Percentiles rank a stretch among this genome's conserved stretches.
Conservation (phyloP, 2,888 invertebrate genomes). For the Lordiphosa andalusiaca region DNA sequence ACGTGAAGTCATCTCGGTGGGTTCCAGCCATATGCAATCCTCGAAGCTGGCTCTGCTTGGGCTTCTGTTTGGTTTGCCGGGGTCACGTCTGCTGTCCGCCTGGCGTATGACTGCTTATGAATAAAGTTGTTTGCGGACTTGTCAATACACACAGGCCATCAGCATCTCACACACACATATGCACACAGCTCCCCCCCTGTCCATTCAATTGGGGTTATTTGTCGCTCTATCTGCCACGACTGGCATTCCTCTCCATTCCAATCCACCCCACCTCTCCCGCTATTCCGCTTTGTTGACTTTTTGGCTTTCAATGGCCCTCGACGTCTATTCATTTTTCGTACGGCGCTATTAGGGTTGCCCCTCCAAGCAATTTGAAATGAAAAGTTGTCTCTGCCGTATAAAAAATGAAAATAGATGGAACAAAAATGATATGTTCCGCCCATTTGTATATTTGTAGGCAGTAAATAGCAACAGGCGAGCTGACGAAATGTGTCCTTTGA, state of each 20-base stretch:
- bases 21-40: constrained; percentile 24
- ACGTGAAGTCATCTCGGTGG: constrained; percentile 69
- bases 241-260: constrained; percentile 11
- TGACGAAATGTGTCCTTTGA: constrained; percentile 74
- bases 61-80: constrained; percentile 46
- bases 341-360: constrained; percentile 46
- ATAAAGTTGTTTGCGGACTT: constrained; percentile 71
- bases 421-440: constrained; percentile 41
- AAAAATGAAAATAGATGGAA: constrained; percentile 31
- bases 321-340: constrained; percentile 70
- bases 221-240: constrained; percentile 63
- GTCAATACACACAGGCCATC: constrained; percentile 55
- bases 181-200: constrained; percentile 1
- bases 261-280: neutral
- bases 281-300: constrained; percentile 64
- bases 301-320: constrained; percentile 65
- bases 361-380: constrained; percentile 67
- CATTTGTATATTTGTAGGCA: constrained; percentile 49
- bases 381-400: constrained; percentile 63
- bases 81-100: constrained; percentile 51
- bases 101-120: constrained; percentile 62
- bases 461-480: constrained; percentile 65
- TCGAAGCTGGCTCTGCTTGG: constrained; percentile 23
- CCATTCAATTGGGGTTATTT: constrained; percentile 75
- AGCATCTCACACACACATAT: constrained; percentile 28